These are phyloP conservation scores for Kryptopterus vitreolus DNA, from an alignment of 2,797 vertebrate species.

Conservation along the genomic window DNA sequence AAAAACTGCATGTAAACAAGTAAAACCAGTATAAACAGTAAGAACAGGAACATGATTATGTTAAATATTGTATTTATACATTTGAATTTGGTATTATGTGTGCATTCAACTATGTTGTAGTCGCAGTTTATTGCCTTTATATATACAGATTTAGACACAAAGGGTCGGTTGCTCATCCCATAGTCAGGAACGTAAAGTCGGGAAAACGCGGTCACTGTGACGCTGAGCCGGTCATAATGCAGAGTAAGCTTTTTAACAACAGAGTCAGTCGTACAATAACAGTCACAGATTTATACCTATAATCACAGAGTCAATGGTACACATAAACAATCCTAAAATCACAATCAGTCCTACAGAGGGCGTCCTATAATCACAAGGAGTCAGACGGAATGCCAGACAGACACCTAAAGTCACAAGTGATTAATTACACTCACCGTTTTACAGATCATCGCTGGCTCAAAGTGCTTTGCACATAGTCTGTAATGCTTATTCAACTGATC, in stretches of 20 bases:
- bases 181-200: too few species aligned
- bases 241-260: background rate
- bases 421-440: slow-evolving; percentile 85
- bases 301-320: background rate
- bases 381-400: background rate
- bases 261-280: background rate
- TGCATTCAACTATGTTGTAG: too few species aligned
- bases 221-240: too few species aligned
- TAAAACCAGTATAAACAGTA: too few species aligned
- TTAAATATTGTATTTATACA: too few species aligned
- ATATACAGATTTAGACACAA: too few species aligned
- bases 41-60: too few species aligned
- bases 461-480: slow-evolving; percentile 94
- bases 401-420: background rate
- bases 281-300: background rate
- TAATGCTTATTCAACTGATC: slow-evolving; percentile 98
- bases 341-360: background rate
- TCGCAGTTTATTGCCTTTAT: too few species aligned
- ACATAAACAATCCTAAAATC: background rate
- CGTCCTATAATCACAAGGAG: background rate
- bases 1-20: too few species aligned
- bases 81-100: too few species aligned
- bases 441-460: slow-evolving; percentile 96
- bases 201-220: too few species aligned
- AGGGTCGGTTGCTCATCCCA: too few species aligned